Evolutionary conservation across 2,888 invertebrate genomes (phyloP).

Genomic region (Listrodromus nycthemerus): DNA sequence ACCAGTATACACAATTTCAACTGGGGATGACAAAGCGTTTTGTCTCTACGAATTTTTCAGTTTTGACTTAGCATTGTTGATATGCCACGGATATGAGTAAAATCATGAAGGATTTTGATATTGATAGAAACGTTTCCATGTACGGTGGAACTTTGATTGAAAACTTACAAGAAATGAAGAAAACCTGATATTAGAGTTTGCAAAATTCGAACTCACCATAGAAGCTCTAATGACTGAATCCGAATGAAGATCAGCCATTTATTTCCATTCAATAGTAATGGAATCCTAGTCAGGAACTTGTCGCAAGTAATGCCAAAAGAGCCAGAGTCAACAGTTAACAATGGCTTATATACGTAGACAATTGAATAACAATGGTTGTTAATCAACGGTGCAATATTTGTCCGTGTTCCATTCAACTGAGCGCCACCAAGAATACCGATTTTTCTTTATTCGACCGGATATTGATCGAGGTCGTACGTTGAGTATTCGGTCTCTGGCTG

Average conservation of each 20-base stretch:
- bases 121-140: no score
- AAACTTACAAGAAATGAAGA: no score
- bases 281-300: slow-evolving; percentile 6
- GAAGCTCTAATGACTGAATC: not conserved
- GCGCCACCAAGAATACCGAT: slow-evolving; percentile 39
- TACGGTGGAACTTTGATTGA: no score
- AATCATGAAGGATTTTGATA: no score
- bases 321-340: not conserved
- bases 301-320: slow-evolving; percentile 29
- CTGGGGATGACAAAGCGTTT: no score
- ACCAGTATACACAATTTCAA: no score
- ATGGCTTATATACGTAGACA: not conserved
- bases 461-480: slow-evolving; percentile 26
- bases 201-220: no score
- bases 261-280: slow-evolving; percentile 16
- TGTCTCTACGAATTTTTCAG: no score
- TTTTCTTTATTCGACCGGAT: slow-evolving; percentile 48
- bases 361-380: slow-evolving; percentile 53
- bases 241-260: not conserved
- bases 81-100: no score
- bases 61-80: no score
- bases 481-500: slow-evolving; percentile 9
- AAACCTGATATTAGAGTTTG: no score
- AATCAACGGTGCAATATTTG: slow-evolving; percentile 36
- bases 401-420: slow-evolving; percentile 38